Evolutionary conservation across 2,113 vertebrate genomes (phyloP).

Genomic region (Sylvilagus bachmani): DNA sequence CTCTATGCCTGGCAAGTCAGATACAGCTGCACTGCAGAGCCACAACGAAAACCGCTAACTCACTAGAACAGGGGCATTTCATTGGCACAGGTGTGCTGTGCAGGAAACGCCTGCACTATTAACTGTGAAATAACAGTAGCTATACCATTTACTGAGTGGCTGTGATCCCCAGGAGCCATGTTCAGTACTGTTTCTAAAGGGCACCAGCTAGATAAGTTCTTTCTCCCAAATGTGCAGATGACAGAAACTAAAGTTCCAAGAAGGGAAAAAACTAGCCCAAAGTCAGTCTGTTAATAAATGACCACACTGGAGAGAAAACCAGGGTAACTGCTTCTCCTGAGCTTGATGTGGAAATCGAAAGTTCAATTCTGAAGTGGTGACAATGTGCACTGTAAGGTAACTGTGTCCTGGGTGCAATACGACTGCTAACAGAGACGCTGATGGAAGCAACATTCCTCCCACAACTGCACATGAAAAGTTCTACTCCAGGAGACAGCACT

Average conservation of each 20-base stretch:
- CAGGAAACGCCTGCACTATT: neutral
- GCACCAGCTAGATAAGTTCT: neutral
- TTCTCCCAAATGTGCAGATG: neutral
- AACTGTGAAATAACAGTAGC: neutral
- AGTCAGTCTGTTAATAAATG: constrained; percentile 1
- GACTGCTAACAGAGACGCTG: neutral
- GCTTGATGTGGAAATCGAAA: neutral
- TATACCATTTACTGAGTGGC: neutral
- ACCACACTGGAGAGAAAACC: neutral
- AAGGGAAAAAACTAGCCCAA: constrained; percentile 6
- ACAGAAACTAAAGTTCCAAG: constrained; percentile 29
- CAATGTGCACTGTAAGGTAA: neutral
- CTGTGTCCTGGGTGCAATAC: too few species aligned
- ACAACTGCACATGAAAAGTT: neutral
- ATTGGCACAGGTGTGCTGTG: neutral
- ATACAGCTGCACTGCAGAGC: neutral
- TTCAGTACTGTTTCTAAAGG: constrained; percentile 29
- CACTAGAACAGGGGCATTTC: neutral
- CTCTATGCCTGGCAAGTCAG: neutral
- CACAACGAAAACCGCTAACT: neutral
- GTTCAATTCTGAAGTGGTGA: neutral
- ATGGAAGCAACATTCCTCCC: neutral
- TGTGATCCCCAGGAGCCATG: neutral
- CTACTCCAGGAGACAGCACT: neutral
- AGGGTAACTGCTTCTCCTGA: neutral